These are phyloP conservation scores for Caenorhabditis afra DNA, from an alignment of 2,888 invertebrate genomes.

Conservation along the genomic window DNA sequence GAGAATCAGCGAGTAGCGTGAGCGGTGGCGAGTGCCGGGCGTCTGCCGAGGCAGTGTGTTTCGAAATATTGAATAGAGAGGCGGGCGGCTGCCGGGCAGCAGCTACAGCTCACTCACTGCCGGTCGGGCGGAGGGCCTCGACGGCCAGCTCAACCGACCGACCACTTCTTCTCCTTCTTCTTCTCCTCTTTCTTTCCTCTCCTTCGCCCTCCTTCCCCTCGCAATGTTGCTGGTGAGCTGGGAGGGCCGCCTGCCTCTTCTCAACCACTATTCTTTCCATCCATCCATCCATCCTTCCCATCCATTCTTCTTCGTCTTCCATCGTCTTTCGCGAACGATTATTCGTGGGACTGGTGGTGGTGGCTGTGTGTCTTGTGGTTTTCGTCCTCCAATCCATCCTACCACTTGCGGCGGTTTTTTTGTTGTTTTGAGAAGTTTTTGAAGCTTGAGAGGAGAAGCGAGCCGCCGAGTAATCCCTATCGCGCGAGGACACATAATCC, in stretches of 20 bases:
- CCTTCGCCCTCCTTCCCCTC: neutral
- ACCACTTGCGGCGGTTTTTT: conserved; percentile 11
- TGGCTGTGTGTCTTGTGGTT: conserved; percentile 22
- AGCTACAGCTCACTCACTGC: conserved; percentile 11
- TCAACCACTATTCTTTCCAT: neutral
- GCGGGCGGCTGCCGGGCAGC: neutral
- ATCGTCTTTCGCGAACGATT: conserved; percentile 28
- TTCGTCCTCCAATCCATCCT: conserved; percentile 1
- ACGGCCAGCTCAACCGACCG: conserved; percentile 18
- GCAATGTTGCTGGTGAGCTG: conserved; percentile 32
- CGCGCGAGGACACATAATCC: neutral
- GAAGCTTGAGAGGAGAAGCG: neutral
- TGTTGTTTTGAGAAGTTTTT: conserved; percentile 13
- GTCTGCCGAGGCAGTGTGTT: conserved; percentile 27
- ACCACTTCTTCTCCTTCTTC: conserved; percentile 22
- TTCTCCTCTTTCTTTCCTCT: neutral
- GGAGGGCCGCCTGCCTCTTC: conserved; percentile 10
- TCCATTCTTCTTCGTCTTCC: conserved; percentile 6
- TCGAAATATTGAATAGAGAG: conserved; percentile 39
- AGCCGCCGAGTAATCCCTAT: neutral
- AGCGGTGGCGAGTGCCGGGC: neutral
- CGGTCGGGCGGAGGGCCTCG: conserved; percentile 3
- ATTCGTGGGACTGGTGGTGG: conserved; percentile 1
- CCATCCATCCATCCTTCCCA: neutral
- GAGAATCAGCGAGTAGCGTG: conserved; percentile 1